phyloP scores from a whole-genome alignment of 2,113 vertebrate species.

The Scalopus aquaticus region DNA sequence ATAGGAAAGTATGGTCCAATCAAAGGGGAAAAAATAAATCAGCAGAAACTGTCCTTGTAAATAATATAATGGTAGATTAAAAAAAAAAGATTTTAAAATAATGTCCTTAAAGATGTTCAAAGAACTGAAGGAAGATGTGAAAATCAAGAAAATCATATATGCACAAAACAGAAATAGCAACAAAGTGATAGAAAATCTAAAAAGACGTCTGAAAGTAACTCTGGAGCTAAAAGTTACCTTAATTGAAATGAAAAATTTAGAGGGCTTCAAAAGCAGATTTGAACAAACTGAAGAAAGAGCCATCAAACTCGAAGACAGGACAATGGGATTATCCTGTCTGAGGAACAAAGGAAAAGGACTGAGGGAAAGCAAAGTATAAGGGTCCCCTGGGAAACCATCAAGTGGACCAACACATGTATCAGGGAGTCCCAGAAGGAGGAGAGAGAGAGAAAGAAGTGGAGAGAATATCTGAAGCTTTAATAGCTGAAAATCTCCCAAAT shows the following conservation, averaged over 20 bases:
- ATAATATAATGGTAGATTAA: background rate
- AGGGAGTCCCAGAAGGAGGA: background rate
- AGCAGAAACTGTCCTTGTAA: background rate
- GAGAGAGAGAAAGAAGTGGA: background rate
- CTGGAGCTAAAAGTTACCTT: background rate
- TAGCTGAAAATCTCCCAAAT: background rate
- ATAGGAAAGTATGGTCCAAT: background rate
- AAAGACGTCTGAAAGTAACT: background rate
- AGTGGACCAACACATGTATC: background rate
- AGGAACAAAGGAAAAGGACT: background rate
- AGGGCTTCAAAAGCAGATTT: background rate
- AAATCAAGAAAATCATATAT: background rate
- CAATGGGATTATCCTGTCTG: background rate
- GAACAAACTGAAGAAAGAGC: background rate
- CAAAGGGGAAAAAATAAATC: background rate
- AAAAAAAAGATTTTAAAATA: background rate
- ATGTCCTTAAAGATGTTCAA: background rate
- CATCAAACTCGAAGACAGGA: background rate
- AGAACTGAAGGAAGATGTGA: background rate
- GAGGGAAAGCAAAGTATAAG: background rate
- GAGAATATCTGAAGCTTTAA: background rate
- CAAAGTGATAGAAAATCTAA: background rate
- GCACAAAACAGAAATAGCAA: background rate
- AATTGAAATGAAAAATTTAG: background rate
- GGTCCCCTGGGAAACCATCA: background rate